Conservation (phyloP, 2,113 vertebrate species). For the Oostethus manadensis region DNA sequence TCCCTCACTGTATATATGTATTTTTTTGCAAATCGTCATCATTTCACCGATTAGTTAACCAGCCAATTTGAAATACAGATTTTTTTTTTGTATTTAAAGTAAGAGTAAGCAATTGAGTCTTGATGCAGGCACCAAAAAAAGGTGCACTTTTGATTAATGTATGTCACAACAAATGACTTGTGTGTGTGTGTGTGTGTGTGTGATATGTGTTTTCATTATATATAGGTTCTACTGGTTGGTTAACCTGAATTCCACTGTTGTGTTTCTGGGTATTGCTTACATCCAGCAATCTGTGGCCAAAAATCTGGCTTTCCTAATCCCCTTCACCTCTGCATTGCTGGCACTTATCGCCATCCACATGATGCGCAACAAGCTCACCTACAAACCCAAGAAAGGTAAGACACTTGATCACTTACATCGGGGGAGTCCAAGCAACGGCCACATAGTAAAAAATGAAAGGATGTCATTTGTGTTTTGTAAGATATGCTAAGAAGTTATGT, state of each 20-base stretch:
- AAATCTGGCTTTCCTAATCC: conserved; percentile 83
- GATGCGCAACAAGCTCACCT: conserved; percentile 80
- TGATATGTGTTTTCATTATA: conserved; percentile 9
- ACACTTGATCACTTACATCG: neutral
- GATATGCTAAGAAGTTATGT: too few relatives aligned
- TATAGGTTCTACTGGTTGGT: conserved; percentile 87
- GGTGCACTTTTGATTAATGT: too few relatives aligned
- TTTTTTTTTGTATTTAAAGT: too few relatives aligned
- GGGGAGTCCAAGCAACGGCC: neutral
- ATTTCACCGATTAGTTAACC: too few relatives aligned
- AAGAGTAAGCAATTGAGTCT: neutral
- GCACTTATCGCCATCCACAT: conserved; percentile 82
- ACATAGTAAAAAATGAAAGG: neutral
- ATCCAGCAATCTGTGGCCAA: conserved; percentile 83
- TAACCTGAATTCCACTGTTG: conserved; percentile 81
- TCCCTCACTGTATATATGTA: too few relatives aligned
- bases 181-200: neutral
- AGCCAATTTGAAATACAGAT: too few relatives aligned
- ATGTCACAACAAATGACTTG: neutral
- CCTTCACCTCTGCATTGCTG: conserved; percentile 82
- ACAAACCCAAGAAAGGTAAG: conserved; percentile 81
- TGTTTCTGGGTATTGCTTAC: conserved; percentile 88
- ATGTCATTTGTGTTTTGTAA: too few relatives aligned
- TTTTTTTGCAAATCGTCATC: too few relatives aligned
- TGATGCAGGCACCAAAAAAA: neutral